phyloP scores from a whole-genome alignment of 2,113 vertebrate genomes.

The Pogona vitticeps region DNA sequence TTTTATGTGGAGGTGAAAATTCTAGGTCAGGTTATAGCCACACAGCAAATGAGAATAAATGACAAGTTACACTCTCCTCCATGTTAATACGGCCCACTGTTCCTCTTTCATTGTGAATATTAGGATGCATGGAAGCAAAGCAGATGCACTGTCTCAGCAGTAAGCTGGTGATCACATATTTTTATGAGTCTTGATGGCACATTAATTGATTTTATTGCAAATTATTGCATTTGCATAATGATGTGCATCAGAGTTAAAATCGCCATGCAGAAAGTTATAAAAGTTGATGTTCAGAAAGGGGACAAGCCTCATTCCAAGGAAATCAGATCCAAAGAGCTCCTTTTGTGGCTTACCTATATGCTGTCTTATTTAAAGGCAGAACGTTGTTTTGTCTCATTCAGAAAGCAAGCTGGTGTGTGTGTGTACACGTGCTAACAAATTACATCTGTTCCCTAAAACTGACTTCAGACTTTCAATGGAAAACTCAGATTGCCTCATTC shows the following conservation, averaged over 20 bases:
- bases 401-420: background rate
- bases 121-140: slow-evolving; percentile 12
- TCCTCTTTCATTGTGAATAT: background rate
- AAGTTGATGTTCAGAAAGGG: slow-evolving; percentile 35
- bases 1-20: background rate
- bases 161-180: slow-evolving; percentile 50
- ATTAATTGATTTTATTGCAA: slow-evolving; percentile 72
- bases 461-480: background rate
- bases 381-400: slow-evolving; percentile 22
- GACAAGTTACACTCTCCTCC: background rate
- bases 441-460: background rate
- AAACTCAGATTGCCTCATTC: background rate
- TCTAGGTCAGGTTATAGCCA: fast-evolving
- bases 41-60: fast-evolving
- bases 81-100: background rate
- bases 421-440: background rate
- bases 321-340: background rate
- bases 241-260: slow-evolving; percentile 51
- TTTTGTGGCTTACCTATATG: slow-evolving; percentile 7
- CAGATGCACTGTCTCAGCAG: slow-evolving; percentile 54
- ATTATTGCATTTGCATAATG: slow-evolving; percentile 64
- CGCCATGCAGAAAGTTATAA: slow-evolving; percentile 52
- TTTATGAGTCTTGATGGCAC: slow-evolving; percentile 64
- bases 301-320: background rate
- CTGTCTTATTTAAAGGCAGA: background rate